Base-by-base conservation (phyloP, 2,888 invertebrate genomes). In the Chrysotoxum bicinctum region DNA sequence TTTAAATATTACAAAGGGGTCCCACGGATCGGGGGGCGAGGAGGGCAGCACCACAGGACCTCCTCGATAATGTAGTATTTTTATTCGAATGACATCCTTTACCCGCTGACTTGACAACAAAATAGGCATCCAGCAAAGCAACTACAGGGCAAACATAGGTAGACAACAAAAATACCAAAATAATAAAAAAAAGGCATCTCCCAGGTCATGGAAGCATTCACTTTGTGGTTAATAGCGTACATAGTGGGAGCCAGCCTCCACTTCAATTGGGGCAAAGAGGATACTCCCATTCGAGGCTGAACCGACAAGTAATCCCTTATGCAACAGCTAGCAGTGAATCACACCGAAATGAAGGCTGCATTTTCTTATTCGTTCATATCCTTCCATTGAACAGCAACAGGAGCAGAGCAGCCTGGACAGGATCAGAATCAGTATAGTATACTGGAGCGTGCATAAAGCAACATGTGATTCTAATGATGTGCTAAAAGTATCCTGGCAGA, bases 51-150 rank as follows among this genome's bases (percentile, higher is more conserved):
- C 64, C 48, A 45, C 50, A 50, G 50, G 50, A 66, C 50, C 74
- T 75, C 10, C 37, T 83, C 83, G 70, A 84, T 84, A 80, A 80
- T 80, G 70, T 56, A 60, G 75, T 58, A 84, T 72, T 84, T n/a
- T 80, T 69, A 84, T 75, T 64, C 80, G 84, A 84, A 80, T 84
- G 84, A 84, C 70, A 80, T 84, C 80, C 45, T 75, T 84, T 84
- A 75, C 80, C 52, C 80, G 66, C 69, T 56, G 70, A 69, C 74
- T 75, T 79, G 79, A 74, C 80, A 84, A 58, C 74, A 75, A 79
- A 79, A 75, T 69, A 83, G 76, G 76, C 80, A 73, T 48, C 40
- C 21, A 73, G 19, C 43, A 62, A 21, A n/a, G n/a, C 26, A 48
- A 70, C 50, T 43, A 37, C 12, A 30, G 10, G 8, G 7, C 43